A percentile compares a stretch with the other conserved stretches of the same genome.
Evolutionary conservation across 2,797 vertebrate genomes (phyloP).

Genomic region (Synaphobranchus kaupii): DNA sequence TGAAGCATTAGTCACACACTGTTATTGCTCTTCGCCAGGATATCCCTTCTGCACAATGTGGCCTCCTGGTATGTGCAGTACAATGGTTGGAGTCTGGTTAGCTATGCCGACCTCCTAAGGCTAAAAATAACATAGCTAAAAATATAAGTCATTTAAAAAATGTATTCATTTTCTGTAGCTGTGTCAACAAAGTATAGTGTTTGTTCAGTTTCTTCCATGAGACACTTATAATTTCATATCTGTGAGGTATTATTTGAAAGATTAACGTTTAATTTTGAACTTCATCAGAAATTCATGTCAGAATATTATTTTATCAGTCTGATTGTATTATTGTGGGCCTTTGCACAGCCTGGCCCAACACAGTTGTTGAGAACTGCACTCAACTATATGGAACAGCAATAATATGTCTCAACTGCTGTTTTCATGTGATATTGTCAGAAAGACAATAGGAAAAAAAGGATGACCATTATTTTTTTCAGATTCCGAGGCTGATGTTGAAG

Average conservation of each 20-base stretch:
- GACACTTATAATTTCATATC: not conserved
- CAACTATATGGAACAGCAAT: not conserved
- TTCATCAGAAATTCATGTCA: not conserved
- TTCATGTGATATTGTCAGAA: not conserved
- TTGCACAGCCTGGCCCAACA: not conserved
- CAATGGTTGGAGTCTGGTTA: not conserved
- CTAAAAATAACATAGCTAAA: slow-evolving; percentile 10
- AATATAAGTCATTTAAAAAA: not conserved
- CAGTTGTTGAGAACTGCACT: not conserved
- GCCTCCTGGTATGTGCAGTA: not conserved
- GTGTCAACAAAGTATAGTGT: not conserved
- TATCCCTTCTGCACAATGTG: not conserved
- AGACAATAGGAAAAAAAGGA: not conserved
- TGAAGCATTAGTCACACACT: not conserved
- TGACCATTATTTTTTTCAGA: not conserved
- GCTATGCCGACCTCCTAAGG: not conserved
- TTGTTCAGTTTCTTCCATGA: not conserved
- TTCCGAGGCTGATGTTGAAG: slow-evolving; percentile 18
- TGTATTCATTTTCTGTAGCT: not conserved
- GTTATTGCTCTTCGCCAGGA: not conserved
- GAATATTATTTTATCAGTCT: slow-evolving; percentile 5
- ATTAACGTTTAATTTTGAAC: not conserved
- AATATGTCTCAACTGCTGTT: not conserved
- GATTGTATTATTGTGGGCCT: not conserved
- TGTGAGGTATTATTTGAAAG: not conserved